These are phyloP conservation scores for Idaea straminata DNA, from an alignment of 2,888 invertebrate species.

Conservation along the genomic window DNA sequence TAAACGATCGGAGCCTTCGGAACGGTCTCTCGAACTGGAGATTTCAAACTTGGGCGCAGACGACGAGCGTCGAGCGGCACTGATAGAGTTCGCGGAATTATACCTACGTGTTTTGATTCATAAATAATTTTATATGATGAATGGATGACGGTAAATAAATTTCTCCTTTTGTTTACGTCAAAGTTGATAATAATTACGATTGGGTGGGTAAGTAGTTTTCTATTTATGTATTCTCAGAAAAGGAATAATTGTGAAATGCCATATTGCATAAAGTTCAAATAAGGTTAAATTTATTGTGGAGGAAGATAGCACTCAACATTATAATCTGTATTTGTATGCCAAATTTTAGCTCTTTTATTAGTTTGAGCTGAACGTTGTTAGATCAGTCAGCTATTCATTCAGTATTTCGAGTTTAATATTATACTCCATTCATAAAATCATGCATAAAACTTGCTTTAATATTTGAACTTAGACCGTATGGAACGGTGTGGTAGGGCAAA, in stretches of 20 bases:
- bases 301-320: no score
- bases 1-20: conserved; percentile 28
- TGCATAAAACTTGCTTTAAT: not conserved
- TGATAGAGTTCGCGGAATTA: not conserved
- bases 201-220: not conserved
- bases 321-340: no score
- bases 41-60: conserved; percentile 26
- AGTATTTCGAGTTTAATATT: not conserved
- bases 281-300: no score
- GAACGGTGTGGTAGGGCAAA: conserved; percentile 67
- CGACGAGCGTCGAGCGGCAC: conserved; percentile 17
- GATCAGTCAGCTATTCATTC: no score
- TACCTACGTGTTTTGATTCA: not conserved
- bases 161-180: not conserved
- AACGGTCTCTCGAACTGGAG: conserved; percentile 17
- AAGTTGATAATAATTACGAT: not conserved
- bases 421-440: not conserved
- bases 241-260: no score
- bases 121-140: not conserved
- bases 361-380: no score
- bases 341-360: no score
- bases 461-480: conserved; percentile 29
- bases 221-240: no score
- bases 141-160: not conserved
- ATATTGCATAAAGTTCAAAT: no score